Conservation (phyloP, 1,140 invertebrate species). For the Lepidurus arcticus region DNA sequence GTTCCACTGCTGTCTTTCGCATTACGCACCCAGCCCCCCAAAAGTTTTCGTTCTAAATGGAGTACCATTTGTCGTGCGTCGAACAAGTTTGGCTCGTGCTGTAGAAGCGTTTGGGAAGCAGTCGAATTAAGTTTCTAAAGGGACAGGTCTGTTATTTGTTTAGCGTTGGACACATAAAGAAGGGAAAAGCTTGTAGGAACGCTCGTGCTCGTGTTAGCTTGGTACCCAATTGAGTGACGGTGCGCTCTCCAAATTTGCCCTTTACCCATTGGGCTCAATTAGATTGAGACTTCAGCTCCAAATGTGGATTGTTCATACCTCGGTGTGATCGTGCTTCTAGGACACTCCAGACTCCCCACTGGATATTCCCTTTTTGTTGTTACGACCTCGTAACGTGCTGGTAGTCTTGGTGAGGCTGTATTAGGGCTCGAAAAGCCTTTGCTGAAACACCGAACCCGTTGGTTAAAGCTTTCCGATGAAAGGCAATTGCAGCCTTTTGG, state of each 20-base stretch:
- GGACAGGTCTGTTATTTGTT: not conserved
- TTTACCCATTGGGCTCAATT: not conserved
- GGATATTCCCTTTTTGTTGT: not conserved
- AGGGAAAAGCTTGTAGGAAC: not conserved
- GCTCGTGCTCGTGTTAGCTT: not conserved
- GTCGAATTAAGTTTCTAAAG: not conserved
- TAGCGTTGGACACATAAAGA: not conserved
- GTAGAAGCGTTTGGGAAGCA: not conserved
- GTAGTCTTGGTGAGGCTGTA: not conserved
- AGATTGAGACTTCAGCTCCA: not conserved
- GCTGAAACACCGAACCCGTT: not conserved
- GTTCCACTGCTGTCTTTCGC: no score
- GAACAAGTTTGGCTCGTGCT: not conserved
- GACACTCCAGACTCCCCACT: not conserved
- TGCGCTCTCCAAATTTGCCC: not conserved
- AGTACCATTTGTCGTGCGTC: no score
- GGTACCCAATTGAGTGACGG: not conserved
- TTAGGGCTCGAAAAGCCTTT: not conserved
- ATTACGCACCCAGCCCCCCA: no score
- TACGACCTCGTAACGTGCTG: conserved; percentile 11
- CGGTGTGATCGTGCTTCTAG: not conserved
- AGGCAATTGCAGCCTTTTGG: not conserved
- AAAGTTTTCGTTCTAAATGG: no score
- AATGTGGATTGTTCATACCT: not conserved
- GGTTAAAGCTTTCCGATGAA: not conserved